Percentiles rank a stretch among this genome's conserved stretches.
These are phyloP conservation scores for Danionella dracula DNA, from an alignment of 2,797 vertebrate genomes.

Conservation along the genomic window DNA sequence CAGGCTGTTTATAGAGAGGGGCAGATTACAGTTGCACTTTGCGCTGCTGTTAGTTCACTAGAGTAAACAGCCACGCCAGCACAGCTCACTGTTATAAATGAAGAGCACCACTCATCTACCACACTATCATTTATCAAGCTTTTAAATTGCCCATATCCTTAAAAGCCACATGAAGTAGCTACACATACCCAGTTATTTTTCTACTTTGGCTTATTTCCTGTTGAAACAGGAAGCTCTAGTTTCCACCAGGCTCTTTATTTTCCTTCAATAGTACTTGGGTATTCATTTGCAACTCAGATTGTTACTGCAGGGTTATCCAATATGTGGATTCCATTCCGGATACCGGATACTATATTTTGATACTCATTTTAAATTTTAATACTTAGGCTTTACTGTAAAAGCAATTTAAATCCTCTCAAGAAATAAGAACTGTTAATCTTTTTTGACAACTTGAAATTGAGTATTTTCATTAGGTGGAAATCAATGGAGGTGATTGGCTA, in stretches of 20 bases:
- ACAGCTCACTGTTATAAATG: constrained; percentile 41
- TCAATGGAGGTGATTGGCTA: too few relatives aligned
- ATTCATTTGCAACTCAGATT: too few relatives aligned
- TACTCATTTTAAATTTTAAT: too few relatives aligned
- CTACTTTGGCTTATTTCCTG: background rate
- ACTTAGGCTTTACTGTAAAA: too few relatives aligned
- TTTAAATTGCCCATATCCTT: background rate
- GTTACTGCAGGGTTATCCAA: too few relatives aligned
- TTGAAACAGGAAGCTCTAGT: background rate
- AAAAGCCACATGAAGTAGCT: background rate
- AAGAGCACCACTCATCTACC: constrained; percentile 4
- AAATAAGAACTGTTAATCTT: too few relatives aligned
- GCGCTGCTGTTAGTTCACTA: constrained; percentile 63
- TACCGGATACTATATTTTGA: too few relatives aligned
- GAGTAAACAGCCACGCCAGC: constrained; percentile 49
- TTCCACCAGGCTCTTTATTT: background rate
- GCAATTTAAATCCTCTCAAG: too few relatives aligned
- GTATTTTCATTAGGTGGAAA: too few relatives aligned
- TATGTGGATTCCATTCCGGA: too few relatives aligned
- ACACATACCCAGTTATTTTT: background rate
- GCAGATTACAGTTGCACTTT: constrained; percentile 67
- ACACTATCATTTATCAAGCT: background rate
- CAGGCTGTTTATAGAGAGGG: constrained; percentile 68
- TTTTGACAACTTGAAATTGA: too few relatives aligned
- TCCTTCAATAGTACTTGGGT: background rate